Evolutionary conservation across 2,888 invertebrate species (phyloP).

Genomic region (Venusia cambrica): DNA sequence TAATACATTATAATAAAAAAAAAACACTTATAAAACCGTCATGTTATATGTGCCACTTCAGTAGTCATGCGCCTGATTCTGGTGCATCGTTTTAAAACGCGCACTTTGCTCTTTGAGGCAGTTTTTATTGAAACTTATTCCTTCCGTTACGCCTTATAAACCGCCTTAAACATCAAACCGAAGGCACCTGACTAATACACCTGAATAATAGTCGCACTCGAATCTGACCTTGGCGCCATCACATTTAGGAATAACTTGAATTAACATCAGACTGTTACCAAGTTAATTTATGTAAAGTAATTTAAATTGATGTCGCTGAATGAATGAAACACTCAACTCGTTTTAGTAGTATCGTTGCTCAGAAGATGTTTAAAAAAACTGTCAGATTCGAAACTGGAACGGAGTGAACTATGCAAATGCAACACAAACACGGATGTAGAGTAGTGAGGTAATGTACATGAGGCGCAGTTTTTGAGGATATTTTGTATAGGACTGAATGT

Average conservation of each 20-base stretch:
- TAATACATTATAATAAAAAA: too few species aligned
- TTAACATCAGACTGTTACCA: constrained; percentile 26
- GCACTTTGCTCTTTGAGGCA: constrained; percentile 29
- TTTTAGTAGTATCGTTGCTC: constrained; percentile 1
- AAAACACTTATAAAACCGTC: too few species aligned
- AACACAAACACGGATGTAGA: too few species aligned
- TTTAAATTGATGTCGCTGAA: constrained; percentile 17
- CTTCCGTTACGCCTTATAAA: constrained; percentile 62
- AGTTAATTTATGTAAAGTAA: constrained; percentile 26
- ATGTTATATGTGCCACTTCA: too few species aligned
- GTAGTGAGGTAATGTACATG: too few species aligned
- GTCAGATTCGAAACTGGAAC: constrained; percentile 31
- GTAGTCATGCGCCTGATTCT: constrained; percentile 5
- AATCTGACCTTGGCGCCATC: constrained; percentile 49
- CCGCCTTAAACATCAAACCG: constrained; percentile 52
- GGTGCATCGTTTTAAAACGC: constrained; percentile 30
- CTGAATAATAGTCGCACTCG: constrained; percentile 36
- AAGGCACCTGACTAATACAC: constrained; percentile 43
- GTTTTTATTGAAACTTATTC: constrained; percentile 36
- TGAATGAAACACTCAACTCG: constrained; percentile 11
- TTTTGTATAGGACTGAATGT: too few species aligned
- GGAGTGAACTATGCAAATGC: constrained; percentile 17
- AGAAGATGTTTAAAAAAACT: constrained; percentile 9
- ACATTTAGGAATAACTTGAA: constrained; percentile 39
- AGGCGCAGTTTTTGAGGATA: too few species aligned